Base-by-base conservation (phyloP, 2,113 vertebrate species). In the Bujurquina vittata region DNA sequence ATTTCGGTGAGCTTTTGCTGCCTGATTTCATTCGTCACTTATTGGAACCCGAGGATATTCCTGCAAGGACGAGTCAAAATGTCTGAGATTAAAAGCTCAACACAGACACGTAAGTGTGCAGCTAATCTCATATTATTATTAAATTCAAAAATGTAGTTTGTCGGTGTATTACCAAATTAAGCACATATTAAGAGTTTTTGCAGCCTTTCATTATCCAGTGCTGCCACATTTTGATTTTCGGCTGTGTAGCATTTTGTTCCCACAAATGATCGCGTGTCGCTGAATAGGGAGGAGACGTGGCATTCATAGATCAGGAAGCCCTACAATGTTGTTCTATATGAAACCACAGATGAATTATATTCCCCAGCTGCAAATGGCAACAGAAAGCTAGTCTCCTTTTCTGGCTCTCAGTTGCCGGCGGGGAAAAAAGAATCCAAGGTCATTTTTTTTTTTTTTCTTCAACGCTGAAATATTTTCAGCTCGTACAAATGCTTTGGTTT, bases 401-500 rank as follows among this genome's bases (percentile, higher is more conserved):
- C 63, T 69, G 15, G 22, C 9, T 49, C 22, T 4, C 40, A 26
- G 40, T 26, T 67, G 63, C 40, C 40, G 0, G 1, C 18, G 63
- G 40, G 63, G 23, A 18, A 22, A 7, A 67, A 26, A 29, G 22
- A 18, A 67, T 49, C 15, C 22, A 69, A 69, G 63, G 63, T 69
- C 63, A 67, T 5, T 37, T 33, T 33, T 33, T 1, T 33, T 33
- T 33, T 33, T 33, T 2, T 31, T 31, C 10, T 37, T 37, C 10
- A 67, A 46, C 26, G 63, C 63, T 67, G 63, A 46, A 26, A 18
- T 46, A 46, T 15, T 46, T 65, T 67, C 63, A 67, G 22, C 22
- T 0, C 0, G 40, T 14, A 11, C 5, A 46, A 15, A 22, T 22
- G 55, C n/a, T 56, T 56, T 56, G 55, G 54, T n/a, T 4, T 20